Evolutionary conservation across 2,888 invertebrate species (phyloP), one percentile per base, ranked within the genome.

Genomic region (Ophioninae sp.): DNA sequence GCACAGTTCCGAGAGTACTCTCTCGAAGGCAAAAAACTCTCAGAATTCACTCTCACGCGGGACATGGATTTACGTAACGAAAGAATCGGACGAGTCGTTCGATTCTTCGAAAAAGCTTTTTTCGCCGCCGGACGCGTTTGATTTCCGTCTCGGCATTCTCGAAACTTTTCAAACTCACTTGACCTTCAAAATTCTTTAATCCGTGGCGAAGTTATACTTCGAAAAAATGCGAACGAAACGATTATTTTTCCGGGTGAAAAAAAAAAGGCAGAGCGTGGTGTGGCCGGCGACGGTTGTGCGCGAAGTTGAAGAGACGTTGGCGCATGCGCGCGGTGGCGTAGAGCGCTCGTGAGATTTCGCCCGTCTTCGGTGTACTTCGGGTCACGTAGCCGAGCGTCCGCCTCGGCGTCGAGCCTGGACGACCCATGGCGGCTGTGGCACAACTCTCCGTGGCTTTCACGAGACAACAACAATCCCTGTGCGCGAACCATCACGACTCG

Each of bases 371-470:
- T 37, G 8, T 23, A 17, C 44, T 39, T 77, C 87, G 90, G 87
- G n/a, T 80, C 85, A 65, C 84, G 84, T 85, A 87, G 88, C 86
- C 87, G 89, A 64, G 10, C 56, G 79, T 64, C 84, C 72, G 79
- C 76, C 79, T 78, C 79, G 73, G 89, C 90, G 89, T 89, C 90
- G 90, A 88, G 88, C 88, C 88, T 87, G 88, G 88, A 87, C 90
- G 89, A 89, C 89, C 88, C 88, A 91, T 91, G 90, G 91, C 91
- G 90, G 90, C 89, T 88, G 88, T 86, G 90, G 89, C 92, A 91
- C 89, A 91, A 91, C 90, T 90, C 90, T 89, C 88, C 88, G 89
- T 90, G 89, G 89, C 90, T 89, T 89, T 90, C 91, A 88, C 90
- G 90, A 90, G 90, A 88, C 87, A 90, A 89, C 88, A 88, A 87